Evolutionary conservation across 2,888 invertebrate species (phyloP).

Genomic region (Drosophila histrio): DNA sequence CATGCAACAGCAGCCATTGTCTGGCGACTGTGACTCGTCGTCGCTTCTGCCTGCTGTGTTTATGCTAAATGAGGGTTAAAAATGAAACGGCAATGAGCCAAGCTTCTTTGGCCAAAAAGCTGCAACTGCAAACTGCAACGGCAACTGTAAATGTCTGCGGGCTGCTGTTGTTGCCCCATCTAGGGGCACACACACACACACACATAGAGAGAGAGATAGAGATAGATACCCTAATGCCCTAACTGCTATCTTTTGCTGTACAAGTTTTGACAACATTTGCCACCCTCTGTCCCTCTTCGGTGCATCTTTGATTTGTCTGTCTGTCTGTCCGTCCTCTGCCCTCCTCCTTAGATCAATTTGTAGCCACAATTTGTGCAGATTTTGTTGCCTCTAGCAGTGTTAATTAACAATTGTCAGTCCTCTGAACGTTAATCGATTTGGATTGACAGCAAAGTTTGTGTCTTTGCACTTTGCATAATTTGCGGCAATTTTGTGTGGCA

Average conservation of each 20-base stretch:
- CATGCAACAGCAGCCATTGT: constrained; percentile 52
- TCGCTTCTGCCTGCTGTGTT: constrained; percentile 58
- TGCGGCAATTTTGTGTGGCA: constrained; percentile 42
- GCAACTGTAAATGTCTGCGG: constrained; percentile 62
- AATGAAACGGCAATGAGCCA: constrained; percentile 50
- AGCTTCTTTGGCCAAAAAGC: constrained; percentile 38
- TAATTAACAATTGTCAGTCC: constrained; percentile 61
- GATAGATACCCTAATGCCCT: constrained; percentile 41
- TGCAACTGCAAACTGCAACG: constrained; percentile 18
- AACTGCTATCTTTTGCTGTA: constrained; percentile 63
- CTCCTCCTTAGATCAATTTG: constrained; percentile 46
- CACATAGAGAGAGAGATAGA: too few relatives aligned
- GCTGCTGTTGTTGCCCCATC: constrained; percentile 19
- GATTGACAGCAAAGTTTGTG: constrained; percentile 45
- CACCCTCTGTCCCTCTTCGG: constrained; percentile 44
- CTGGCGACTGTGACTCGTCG: constrained; percentile 31
- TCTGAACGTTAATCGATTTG: constrained; percentile 51
- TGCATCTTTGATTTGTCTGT: constrained; percentile 36
- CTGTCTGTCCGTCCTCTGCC: constrained; percentile 1
- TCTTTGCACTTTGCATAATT: constrained; percentile 34
- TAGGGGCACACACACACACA: not conserved
- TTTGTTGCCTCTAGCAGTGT: constrained; percentile 51
- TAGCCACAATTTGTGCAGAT: constrained; percentile 53
- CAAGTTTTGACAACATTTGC: constrained; percentile 73
- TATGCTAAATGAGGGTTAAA: constrained; percentile 78